Evolutionary conservation across 1,140 invertebrate species (phyloP), one percentile per base, ranked within the genome.

Genomic region (Leptinotarsa texana): DNA sequence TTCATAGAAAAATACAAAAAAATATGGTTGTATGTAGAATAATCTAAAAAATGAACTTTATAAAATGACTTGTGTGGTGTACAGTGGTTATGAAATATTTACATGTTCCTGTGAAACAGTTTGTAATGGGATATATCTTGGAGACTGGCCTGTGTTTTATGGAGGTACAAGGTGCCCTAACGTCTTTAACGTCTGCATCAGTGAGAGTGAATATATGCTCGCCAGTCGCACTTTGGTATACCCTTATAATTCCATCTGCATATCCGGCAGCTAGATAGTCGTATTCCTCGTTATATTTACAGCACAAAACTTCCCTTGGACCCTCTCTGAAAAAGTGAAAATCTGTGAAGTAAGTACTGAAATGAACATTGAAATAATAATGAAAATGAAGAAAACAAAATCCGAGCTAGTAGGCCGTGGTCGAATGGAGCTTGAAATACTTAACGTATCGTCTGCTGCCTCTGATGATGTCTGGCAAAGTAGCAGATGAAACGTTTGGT

Each of bases 281-380:
- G 66, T 82, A 85, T 71, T 87, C 86, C 83, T 90, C 89, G 18
- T 88, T 90, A 79, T 90, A 91, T 84, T 89, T 88, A 72, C 88
- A 84, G 77, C 88, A 90, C 77, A 89, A 84, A 72, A 88, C 85
- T 63, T 90, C 87, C 66, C 87, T 87, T 74, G 84, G 86, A 63
- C 84, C 84, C 74, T 88, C 87, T 69, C 89, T 90, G 80, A 75
- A 80, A 82, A 47, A 57, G 15, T 42, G 33, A 42, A 42, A 8
- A 42, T 11, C 27, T 33, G 27, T 33, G 6, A 33, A 42, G 8
- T 42, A 42, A 42, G 8, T 42, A 8, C 8, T 33, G 33, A 42
- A 42, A 11, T 42, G 8, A 42, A 42, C 33, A 42, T 11, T 11
- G 33, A 42, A 42, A 42, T 42, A 11, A 42, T 42, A 8, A 42